These are phyloP conservation scores for Spisula subtruncata DNA, from an alignment of 2,888 invertebrate genomes.

Conservation along the genomic window DNA sequence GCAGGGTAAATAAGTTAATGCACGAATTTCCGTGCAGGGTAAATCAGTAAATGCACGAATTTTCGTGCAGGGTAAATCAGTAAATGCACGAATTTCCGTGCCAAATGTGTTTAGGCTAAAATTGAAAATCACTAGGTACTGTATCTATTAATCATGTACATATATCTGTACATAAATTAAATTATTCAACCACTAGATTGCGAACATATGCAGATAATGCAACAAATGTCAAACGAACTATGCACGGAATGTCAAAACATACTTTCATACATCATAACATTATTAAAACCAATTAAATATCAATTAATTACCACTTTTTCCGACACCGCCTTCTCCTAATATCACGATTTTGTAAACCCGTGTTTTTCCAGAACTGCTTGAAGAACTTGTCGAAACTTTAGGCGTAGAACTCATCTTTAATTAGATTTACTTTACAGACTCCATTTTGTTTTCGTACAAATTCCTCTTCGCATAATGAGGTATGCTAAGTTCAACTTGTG, in stretches of 20 bases:
- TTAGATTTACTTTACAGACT: constrained; percentile 35
- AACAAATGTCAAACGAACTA: background rate
- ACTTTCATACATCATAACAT: background rate
- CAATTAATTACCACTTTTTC: constrained; percentile 92
- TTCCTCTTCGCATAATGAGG: constrained; percentile 41
- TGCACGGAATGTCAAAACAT: background rate
- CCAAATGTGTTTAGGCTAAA: too few relatives aligned
- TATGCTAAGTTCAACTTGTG: constrained; percentile 31
- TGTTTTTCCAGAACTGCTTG: constrained; percentile 36
- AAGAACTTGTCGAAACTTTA: constrained; percentile 41
- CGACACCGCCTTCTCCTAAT: constrained; percentile 96
- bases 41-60: too few relatives aligned
- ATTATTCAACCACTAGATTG: background rate
- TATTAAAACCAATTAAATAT: background rate
- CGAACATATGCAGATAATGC: background rate
- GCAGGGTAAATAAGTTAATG: too few relatives aligned
- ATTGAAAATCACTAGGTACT: too few relatives aligned
- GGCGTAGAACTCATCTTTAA: constrained; percentile 54
- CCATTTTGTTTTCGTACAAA: constrained; percentile 48
- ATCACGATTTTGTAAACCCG: constrained; percentile 94
- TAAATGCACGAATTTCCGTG: too few relatives aligned
- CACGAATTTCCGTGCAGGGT: too few relatives aligned
- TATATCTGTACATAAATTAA: background rate
- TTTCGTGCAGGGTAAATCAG: too few relatives aligned
- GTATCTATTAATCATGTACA: background rate